Evolutionary conservation across 2,113 vertebrate species (phyloP), one percentile per base, ranked within the genome.

Genomic region (Mola mola): DNA sequence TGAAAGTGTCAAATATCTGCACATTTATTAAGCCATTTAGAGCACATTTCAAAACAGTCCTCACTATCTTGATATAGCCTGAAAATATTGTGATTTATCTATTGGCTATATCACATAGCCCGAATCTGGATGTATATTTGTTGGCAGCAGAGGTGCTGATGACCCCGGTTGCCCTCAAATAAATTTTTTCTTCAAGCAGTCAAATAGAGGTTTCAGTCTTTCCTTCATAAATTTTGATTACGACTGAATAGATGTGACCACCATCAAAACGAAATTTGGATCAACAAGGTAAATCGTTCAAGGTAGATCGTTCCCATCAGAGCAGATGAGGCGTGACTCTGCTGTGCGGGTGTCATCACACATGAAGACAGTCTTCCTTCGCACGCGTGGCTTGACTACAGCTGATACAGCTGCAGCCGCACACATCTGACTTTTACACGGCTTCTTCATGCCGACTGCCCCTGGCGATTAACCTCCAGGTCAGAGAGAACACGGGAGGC

Each of bases 391-490:
- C n/a, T n/a, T n/a, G n/a, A n/a, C n/a, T n/a, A n/a, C n/a, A n/a
- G n/a, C n/a, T n/a, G n/a, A n/a, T n/a, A n/a, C n/a, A n/a, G n/a
- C n/a, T n/a, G n/a, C n/a, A n/a, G n/a, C n/a, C n/a, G n/a, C n/a
- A n/a, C n/a, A n/a, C n/a, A n/a, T 37, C n/a, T 25, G 59, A 75
- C 28, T 74, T 74, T 65, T 48, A 55, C 19, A 37, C 9, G 34
- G 42, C 58, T 61, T 74, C 52, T 77, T 78, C 59, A 60, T 37
- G 49, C 28, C 15, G 20, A 67, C 40, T 76, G 66, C 69, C 70
- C 63, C 42, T 43, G 58, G 73, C 52, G 70, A 82, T 85, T 86
- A 83, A 85, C 78, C 80, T 64, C 44, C 1, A 3, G 42, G 71
- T 77, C 29, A 2, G 22, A 31, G 33, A 63, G 22, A 38, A 60